These are phyloP conservation scores for Acanthoscelides obtectus DNA, from an alignment of 2,888 invertebrate species.

Conservation along the genomic window DNA sequence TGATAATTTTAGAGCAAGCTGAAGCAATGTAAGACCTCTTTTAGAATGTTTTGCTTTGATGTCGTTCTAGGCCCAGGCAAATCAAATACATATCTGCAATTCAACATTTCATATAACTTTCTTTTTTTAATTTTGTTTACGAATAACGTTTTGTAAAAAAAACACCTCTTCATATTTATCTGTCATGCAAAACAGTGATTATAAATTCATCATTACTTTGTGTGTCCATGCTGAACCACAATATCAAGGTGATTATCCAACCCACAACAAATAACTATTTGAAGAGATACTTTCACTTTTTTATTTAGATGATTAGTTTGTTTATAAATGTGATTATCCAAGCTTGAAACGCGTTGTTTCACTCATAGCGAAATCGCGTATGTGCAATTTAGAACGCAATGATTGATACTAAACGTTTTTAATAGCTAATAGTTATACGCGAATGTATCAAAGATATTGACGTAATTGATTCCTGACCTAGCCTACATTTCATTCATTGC, in stretches of 20 bases:
- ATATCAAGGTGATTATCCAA: background rate
- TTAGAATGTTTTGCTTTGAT: too few relatives aligned
- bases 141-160: too few relatives aligned
- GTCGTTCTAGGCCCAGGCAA: too few relatives aligned
- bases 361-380: background rate
- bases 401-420: background rate
- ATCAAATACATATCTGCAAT: too few relatives aligned
- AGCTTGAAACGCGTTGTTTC: background rate
- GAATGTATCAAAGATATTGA: background rate
- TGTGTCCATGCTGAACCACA: too few relatives aligned
- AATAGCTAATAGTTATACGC: background rate
- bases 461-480: background rate
- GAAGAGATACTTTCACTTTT: background rate
- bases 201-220: too few relatives aligned
- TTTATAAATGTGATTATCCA: background rate
- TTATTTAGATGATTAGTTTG: background rate
- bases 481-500: background rate
- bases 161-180: too few relatives aligned
- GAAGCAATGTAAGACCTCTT: too few relatives aligned
- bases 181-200: too few relatives aligned
- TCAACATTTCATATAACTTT: too few relatives aligned
- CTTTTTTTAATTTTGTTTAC: too few relatives aligned
- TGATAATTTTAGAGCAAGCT: too few relatives aligned
- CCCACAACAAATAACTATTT: background rate
- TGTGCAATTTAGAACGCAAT: background rate